Percentiles rank a stretch among this genome's conserved stretches.
Evolutionary conservation across 2,888 invertebrate species (phyloP).

Genomic region (Drosophila ezoana): DNA sequence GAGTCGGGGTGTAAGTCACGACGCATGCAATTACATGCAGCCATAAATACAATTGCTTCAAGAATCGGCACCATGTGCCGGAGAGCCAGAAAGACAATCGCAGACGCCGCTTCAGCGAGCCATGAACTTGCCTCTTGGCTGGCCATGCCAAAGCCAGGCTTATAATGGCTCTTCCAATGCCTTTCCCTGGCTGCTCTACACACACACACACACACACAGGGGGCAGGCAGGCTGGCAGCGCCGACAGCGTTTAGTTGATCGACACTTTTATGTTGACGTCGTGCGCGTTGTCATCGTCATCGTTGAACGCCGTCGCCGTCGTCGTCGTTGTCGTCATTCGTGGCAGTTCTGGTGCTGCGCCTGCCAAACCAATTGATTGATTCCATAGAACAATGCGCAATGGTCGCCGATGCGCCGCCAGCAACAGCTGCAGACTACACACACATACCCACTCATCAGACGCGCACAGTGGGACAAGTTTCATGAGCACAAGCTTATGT

Average conservation of each 20-base stretch:
- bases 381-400: slow-evolving; percentile 78
- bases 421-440: slow-evolving; percentile 37
- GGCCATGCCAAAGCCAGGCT: slow-evolving; percentile 51
- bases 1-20: slow-evolving; percentile 55
- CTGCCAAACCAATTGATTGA: slow-evolving; percentile 75
- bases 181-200: slow-evolving; percentile 8
- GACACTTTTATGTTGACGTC: slow-evolving; percentile 81
- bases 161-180: slow-evolving; percentile 33
- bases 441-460: slow-evolving; percentile 11
- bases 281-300: slow-evolving; percentile 77
- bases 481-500: neutral
- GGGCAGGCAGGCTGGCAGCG: slow-evolving; percentile 18
- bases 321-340: slow-evolving; percentile 32
- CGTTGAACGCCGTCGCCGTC: slow-evolving; percentile 39
- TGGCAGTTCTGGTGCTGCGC: slow-evolving; percentile 78
- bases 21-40: slow-evolving; percentile 76
- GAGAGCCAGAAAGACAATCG: slow-evolving; percentile 47
- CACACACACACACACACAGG: neutral
- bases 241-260: slow-evolving; percentile 80
- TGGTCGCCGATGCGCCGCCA: slow-evolving; percentile 42
- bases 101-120: slow-evolving; percentile 61
- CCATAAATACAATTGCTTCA: slow-evolving; percentile 74
- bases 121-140: slow-evolving; percentile 77
- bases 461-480: slow-evolving; percentile 56
- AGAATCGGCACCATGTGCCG: slow-evolving; percentile 61